Evolutionary conservation across 1,140 invertebrate genomes (phyloP).

Genomic region (Campoletis sonorensis): DNA sequence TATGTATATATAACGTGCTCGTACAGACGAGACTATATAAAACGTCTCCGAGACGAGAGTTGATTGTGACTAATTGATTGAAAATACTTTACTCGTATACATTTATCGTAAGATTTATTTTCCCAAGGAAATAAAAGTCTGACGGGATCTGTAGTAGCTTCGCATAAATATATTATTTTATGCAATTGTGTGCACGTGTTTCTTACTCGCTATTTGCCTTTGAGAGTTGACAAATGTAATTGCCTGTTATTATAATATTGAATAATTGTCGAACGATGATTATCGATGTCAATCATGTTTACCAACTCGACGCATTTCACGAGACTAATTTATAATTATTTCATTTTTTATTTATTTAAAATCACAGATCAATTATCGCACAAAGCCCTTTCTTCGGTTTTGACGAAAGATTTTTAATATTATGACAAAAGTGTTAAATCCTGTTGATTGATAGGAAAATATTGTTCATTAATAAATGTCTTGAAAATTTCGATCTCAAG

Average conservation of each 20-base stretch:
- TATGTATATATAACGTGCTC: neutral
- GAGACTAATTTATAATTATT: too few species aligned
- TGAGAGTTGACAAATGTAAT: neutral
- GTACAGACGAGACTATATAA: neutral
- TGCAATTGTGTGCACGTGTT: neutral
- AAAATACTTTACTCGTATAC: conserved; percentile 26
- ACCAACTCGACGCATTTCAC: neutral
- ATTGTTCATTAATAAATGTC: neutral
- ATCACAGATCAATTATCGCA: neutral
- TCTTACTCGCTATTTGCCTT: neutral
- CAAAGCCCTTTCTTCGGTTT: neutral
- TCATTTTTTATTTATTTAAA: too few species aligned
- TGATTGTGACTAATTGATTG: conserved; percentile 47
- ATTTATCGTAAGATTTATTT: conserved; percentile 35
- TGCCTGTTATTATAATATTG: neutral
- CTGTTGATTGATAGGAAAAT: neutral
- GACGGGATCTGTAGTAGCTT: neutral
- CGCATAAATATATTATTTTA: neutral
- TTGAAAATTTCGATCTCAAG: neutral
- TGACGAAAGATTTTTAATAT: too few species aligned
- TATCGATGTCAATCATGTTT: conserved; percentile 11
- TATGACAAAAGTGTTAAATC: neutral
- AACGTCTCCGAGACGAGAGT: neutral
- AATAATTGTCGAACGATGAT: conserved; percentile 7
- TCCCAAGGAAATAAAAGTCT: neutral